A percentile compares a stretch with the other conserved stretches of the same genome.
These are phyloP conservation scores for Centropyge bicolor DNA, from an alignment of 2,797 vertebrate species.

Conservation along the genomic window DNA sequence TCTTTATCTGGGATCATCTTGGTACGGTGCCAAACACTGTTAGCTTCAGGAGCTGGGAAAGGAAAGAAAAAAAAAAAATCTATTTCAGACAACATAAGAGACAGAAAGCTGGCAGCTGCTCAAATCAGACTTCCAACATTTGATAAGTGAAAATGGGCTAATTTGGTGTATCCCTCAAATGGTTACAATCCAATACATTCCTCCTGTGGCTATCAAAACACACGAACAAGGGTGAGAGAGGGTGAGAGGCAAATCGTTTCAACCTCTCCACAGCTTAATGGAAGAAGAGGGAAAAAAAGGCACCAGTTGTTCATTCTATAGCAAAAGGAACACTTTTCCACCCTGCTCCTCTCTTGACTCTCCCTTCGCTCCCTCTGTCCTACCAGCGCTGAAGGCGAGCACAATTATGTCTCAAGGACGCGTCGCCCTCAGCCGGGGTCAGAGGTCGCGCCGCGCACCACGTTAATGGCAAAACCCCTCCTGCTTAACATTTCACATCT, in stretches of 20 bases:
- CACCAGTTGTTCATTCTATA: slow-evolving; percentile 46
- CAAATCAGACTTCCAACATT: slow-evolving; percentile 73
- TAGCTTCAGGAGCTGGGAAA: slow-evolving; percentile 75
- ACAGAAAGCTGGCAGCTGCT: slow-evolving; percentile 77
- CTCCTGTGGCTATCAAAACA: slow-evolving; percentile 70
- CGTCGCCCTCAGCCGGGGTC: slow-evolving; percentile 53
- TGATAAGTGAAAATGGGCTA: slow-evolving; percentile 77
- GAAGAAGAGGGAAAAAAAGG: slow-evolving; percentile 44
- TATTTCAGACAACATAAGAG: slow-evolving; percentile 73
- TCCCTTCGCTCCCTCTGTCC: slow-evolving; percentile 39
- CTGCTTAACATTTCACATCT: slow-evolving; percentile 80
- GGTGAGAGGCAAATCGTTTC: slow-evolving; percentile 60
- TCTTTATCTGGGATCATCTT: slow-evolving; percentile 80
- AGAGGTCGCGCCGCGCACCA: slow-evolving; percentile 42
- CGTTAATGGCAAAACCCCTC: slow-evolving; percentile 61
- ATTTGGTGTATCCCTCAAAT: slow-evolving; percentile 72
- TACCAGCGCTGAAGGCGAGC: slow-evolving; percentile 67
- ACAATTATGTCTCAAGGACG: slow-evolving; percentile 79
- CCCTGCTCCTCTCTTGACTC: slow-evolving; percentile 36
- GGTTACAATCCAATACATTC: slow-evolving; percentile 72
- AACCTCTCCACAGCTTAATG: slow-evolving; percentile 59
- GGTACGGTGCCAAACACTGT: slow-evolving; percentile 73
- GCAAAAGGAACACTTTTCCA: slow-evolving; percentile 37
- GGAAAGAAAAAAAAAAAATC: slow-evolving; percentile 50
- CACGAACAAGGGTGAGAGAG: slow-evolving; percentile 37